Evolutionary conservation across 2,113 vertebrate species (phyloP).

Genomic region (Clarias magur): DNA sequence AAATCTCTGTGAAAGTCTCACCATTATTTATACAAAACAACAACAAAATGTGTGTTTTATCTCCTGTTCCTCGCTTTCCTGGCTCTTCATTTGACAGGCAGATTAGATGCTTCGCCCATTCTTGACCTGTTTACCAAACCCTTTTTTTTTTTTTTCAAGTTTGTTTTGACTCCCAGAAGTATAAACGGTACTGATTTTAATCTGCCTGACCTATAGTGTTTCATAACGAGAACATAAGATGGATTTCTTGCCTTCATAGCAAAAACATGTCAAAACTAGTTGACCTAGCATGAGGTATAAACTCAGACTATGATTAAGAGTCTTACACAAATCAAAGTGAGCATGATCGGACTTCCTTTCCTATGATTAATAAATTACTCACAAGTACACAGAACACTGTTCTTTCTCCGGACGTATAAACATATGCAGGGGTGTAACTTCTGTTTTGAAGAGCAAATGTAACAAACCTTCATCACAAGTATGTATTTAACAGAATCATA

Average conservation of each 20-base stretch:
- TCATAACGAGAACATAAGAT: background rate
- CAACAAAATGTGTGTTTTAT: background rate
- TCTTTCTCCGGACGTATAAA: background rate
- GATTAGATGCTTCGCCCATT: background rate
- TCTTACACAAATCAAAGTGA: background rate
- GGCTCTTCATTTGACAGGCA: background rate
- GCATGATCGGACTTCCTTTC: background rate
- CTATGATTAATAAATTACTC: constrained; percentile 40
- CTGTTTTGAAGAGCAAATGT: background rate
- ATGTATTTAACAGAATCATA: background rate
- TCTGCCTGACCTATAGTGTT: background rate
- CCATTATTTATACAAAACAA: background rate
- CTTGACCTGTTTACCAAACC: background rate
- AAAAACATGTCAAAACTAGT: constrained; percentile 51
- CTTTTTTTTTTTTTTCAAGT: background rate
- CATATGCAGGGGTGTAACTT: background rate
- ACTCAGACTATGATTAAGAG: constrained; percentile 15
- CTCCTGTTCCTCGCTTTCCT: background rate
- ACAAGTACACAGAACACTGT: background rate
- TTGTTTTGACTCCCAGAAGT: background rate
- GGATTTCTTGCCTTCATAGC: background rate
- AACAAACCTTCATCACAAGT: background rate
- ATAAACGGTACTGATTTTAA: background rate
- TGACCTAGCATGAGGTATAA: background rate
- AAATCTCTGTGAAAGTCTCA: background rate